phyloP scores from a whole-genome alignment of 2,113 vertebrate genomes.

The Lanius ludovicianus region DNA sequence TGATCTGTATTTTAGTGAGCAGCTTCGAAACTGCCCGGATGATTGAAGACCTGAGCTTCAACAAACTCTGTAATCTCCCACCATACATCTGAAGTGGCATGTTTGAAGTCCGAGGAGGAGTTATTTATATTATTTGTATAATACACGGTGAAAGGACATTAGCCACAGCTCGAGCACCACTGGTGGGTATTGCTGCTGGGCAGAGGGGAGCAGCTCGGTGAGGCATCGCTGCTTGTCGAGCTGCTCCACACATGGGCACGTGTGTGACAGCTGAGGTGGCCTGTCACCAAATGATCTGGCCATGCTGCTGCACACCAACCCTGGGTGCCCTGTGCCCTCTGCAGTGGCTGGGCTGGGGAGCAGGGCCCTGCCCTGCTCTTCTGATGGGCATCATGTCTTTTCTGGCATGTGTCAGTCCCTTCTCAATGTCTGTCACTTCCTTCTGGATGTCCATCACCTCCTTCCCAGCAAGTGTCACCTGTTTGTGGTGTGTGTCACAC shows the following conservation, averaged over 20 bases:
- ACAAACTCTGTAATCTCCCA: slow-evolving; percentile 80
- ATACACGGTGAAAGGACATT: slow-evolving; percentile 71
- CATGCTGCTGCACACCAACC: not conserved
- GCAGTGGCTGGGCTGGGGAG: not conserved
- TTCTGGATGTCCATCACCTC: not conserved
- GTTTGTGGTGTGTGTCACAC: not conserved
- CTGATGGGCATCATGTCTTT: not conserved
- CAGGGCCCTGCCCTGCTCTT: not conserved
- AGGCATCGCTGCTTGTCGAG: rapidly evolving
- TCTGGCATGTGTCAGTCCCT: not conserved
- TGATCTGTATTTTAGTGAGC: slow-evolving; percentile 78
- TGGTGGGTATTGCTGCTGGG: not conserved
- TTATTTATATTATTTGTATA: slow-evolving; percentile 81
- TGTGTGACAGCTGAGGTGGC: not conserved
- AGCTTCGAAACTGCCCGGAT: slow-evolving; percentile 64
- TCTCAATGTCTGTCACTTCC: not conserved
- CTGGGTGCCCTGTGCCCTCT: not conserved
- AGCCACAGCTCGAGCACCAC: slow-evolving; percentile 45
- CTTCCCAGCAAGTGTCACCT: not conserved
- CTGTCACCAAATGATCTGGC: rapidly evolving
- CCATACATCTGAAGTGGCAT: slow-evolving; percentile 82
- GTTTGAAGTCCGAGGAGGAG: slow-evolving; percentile 80
- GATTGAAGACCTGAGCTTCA: slow-evolving; percentile 74
- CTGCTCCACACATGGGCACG: rapidly evolving
- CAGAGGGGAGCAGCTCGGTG: not conserved